phyloP scores from a whole-genome alignment of 23 tunicate species.

The Phallusia fumigata region DNA sequence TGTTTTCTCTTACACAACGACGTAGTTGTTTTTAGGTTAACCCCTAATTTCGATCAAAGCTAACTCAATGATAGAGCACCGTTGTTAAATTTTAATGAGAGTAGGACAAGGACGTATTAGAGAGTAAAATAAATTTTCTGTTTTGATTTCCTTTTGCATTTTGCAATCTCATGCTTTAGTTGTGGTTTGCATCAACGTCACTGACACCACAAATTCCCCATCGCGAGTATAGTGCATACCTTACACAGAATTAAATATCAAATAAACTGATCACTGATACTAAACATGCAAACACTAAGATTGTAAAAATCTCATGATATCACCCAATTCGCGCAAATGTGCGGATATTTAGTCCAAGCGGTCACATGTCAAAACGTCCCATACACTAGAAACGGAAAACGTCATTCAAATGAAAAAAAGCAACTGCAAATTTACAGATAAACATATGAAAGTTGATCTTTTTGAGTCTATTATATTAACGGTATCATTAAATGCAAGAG shows the following conservation, averaged over 20 bases:
- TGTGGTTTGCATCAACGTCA: conserved; percentile 19
- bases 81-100: too few species aligned
- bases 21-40: too few species aligned
- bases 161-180: conserved; percentile 59
- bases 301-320: background rate
- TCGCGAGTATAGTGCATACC: background rate
- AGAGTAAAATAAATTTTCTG: too few species aligned
- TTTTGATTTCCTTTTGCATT: too few species aligned
- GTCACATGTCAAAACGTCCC: background rate
- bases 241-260: background rate
- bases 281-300: background rate
- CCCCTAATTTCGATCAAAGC: too few species aligned
- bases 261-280: too few species aligned
- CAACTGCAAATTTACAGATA: background rate
- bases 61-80: too few species aligned
- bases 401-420: background rate
- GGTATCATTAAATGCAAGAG: background rate
- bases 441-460: background rate
- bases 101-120: too few species aligned
- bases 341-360: background rate
- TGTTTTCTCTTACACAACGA: too few species aligned
- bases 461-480: too few species aligned
- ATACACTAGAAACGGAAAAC: background rate
- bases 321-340: too few species aligned
- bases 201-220: background rate